These are phyloP conservation scores for Drosophila pectinifera DNA, from an alignment of 1,140 invertebrate species.

Conservation along the genomic window DNA sequence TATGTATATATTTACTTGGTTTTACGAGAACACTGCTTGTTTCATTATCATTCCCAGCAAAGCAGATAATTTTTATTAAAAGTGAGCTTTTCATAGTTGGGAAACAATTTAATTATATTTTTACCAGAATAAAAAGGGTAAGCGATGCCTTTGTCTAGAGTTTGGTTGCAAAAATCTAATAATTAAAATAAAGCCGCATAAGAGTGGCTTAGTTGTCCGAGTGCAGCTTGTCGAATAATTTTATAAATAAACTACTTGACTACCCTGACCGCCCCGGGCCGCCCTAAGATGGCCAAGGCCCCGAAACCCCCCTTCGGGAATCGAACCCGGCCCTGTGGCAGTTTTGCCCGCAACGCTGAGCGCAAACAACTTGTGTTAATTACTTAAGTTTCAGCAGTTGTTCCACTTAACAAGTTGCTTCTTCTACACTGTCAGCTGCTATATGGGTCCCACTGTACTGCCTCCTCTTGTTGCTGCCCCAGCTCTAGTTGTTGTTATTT, in stretches of 20 bases:
- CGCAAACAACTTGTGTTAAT: constrained; percentile 79
- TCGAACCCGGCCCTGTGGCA: constrained; percentile 12
- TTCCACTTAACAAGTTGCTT: constrained; percentile 74
- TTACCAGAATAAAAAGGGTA: no score
- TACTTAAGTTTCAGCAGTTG: constrained; percentile 80
- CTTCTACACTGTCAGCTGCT: constrained; percentile 25
- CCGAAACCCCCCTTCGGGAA: neutral
- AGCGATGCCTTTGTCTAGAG: no score
- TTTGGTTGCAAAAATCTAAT: no score
- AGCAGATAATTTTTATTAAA: no score
- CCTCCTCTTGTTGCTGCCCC: constrained; percentile 8
- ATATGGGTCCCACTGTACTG: neutral
- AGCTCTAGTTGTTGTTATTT: constrained; percentile 56
- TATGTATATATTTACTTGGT: no score
- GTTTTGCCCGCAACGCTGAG: constrained; percentile 51
- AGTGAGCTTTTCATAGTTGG: no score
- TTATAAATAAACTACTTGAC: constrained; percentile 67
- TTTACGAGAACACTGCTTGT: no score
- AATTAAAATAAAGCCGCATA: no score
- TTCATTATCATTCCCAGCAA: no score
- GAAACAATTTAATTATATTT: no score
- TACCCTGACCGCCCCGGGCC: no score
- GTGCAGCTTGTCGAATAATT: constrained; percentile 23
- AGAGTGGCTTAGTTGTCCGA: neutral
- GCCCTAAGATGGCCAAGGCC: neutral